Evolutionary conservation across 2,888 invertebrate genomes (phyloP).

Genomic region (Odontocerum albicorne): DNA sequence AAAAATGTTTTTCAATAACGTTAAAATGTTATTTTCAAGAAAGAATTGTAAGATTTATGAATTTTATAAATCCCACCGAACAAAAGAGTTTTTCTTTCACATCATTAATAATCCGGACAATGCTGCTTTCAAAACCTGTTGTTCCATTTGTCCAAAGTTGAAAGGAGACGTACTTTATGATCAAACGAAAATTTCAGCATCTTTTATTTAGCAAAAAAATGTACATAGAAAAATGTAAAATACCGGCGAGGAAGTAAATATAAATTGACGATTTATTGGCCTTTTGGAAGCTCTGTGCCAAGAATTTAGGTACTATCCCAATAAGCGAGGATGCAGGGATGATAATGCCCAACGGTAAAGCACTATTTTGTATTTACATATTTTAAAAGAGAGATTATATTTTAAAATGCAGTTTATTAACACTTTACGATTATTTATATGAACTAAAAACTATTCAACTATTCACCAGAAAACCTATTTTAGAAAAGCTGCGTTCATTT

Average conservation of each 20-base stretch:
- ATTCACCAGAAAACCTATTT: no score
- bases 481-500: no score
- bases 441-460: no score
- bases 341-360: no score
- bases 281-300: conserved; percentile 15
- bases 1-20: no score
- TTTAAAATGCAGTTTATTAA: no score
- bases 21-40: no score
- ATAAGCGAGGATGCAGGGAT: no score
- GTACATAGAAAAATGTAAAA: conserved; percentile 5
- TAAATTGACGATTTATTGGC: conserved; percentile 23
- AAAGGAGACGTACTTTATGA: conserved; percentile 11
- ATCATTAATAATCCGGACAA: conserved; percentile 19
- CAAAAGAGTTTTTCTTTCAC: conserved; percentile 7
- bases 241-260: conserved; percentile 9
- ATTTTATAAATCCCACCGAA: background rate
- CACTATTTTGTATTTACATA: no score
- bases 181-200: conserved; percentile 8
- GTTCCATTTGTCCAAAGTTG: conserved; percentile 18
- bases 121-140: conserved; percentile 12
- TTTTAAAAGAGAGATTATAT: no score
- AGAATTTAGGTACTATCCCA: no score
- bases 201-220: conserved; percentile 16
- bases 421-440: no score
- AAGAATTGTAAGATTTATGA: conserved; percentile 5